Evolutionary conservation across 2,888 invertebrate genomes (phyloP), one percentile per base, ranked within the genome.

Genomic region (Cheilosia scutellata): DNA sequence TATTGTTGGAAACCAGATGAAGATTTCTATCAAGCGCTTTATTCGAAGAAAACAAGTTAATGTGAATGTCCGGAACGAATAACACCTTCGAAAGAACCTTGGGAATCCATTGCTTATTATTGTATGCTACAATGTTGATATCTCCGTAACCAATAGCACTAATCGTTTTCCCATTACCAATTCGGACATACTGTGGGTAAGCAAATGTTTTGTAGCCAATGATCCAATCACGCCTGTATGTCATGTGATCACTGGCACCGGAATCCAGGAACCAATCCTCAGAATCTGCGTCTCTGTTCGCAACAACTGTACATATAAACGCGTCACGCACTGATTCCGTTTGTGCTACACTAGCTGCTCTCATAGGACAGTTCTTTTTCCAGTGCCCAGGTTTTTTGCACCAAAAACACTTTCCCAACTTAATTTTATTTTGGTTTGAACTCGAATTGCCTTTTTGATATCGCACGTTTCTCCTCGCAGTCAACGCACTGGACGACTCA

Each of bases 1-100:
- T 82, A 16, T 53, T 75, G 9, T 78, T 37, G 16, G 66, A 70
- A 9, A 44, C 31, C 33, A 87, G 33, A 4, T 55, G 7, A 29
- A 76, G 53, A n/a, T 87, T 86, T 60, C 88, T 88, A 49, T 87
- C 82, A 31, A 83, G 63, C 13, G 80, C 80, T 40, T 47, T 27
- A 51, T 80, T 83, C 2, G 75, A 72, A 13, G 88, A 89, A 82
- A 88, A 88, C 25, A 87, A 47, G 79, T 88, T 89, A 40, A 84
- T 31, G 25, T 70, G 65, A 7, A 88, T 77, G 4, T 65, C 68
- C n/a, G 88, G 88, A 7, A 88, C 88, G 51, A 79, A 87, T 1
- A 88, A 63, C 2, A 88, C 88, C 27, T 88, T 40, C 9, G 66
- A 31, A 9, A 63, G 6, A 42, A 40, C n/a, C 11, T 42, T 66